phyloP scores from a whole-genome alignment of 1,140 invertebrate species.

The Alviniconcha marisindica region DNA sequence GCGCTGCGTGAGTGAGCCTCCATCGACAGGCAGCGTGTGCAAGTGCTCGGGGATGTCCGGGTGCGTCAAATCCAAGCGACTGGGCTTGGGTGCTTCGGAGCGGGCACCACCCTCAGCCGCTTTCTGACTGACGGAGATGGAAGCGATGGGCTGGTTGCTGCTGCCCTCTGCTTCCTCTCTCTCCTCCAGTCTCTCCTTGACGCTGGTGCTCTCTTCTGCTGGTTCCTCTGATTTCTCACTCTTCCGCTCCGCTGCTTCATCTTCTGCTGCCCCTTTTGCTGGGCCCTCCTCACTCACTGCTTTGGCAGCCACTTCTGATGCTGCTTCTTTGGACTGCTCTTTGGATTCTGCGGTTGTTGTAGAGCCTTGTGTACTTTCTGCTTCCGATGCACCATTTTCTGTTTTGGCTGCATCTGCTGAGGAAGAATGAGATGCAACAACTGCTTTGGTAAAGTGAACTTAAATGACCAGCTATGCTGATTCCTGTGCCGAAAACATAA shows the following conservation, averaged over 20 bases:
- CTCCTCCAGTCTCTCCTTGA: constrained; percentile 27
- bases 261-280: constrained; percentile 10
- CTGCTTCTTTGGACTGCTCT: constrained; percentile 33
- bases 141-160: constrained; percentile 49
- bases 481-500: too few species aligned
- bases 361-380: not conserved
- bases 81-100: constrained; percentile 52
- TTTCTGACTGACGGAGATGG: constrained; percentile 50
- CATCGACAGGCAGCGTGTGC: constrained; percentile 55
- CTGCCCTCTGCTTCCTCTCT: constrained; percentile 46
- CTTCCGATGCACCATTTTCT: not conserved
- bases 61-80: constrained; percentile 61
- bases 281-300: constrained; percentile 21
- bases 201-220: not conserved
- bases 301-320: constrained; percentile 32
- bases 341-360: constrained; percentile 24
- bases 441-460: too few species aligned
- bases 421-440: too few species aligned
- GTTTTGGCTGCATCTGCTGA: not conserved
- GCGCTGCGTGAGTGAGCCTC: constrained; percentile 79
- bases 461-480: too few species aligned
- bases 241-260: constrained; percentile 28
- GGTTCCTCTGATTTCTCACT: constrained; percentile 21
- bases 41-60: constrained; percentile 66
- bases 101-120: not conserved